Base-by-base conservation (phyloP, 2,888 invertebrate genomes). In the Boloria selene region DNA sequence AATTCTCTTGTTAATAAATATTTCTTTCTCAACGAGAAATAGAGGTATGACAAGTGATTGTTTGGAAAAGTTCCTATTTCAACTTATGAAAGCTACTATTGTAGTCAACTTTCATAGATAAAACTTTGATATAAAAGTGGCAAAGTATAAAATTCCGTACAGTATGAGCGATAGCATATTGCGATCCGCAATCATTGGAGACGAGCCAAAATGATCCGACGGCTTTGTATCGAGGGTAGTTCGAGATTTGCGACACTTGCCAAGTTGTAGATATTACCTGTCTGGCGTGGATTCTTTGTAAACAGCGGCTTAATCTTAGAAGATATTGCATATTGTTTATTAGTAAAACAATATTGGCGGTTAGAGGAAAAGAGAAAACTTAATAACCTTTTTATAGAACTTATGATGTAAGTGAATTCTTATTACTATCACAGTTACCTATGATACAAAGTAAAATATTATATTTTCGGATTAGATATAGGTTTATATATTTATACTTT, bases 121-220 rank as follows among this genome's bases (percentile, higher is more conserved):
- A 3, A 49, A 49, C 5, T 16, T 49, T 6, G 51, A 51, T 42
- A 49, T 6, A 61, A 44, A 22, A n/a, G 42, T 53, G 18, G 45
- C 52, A 49, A 59, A 18, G 49, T 47, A 47, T 18, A 50, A 64
- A 58, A 55, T 63, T 42, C 61, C 53, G 50, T 67, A 50, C 45
- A 49, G 59, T 50, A 49, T 45, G 50, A 67, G 50, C 63, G 63
- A 45, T 64, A 51, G 64, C 58, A 58, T 61, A 67, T 62, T 62
- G 66, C 58, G 65, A 71, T 65, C 65, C 63, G 64, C 67, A 69
- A 72, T 70, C 69, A 67, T 66, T 73, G 73, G 73, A 73, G 52
- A 51, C 59, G 54, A 56, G 70, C 71, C 71, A 72, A 64, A 67
- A 64, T 60, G 69, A 61, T 68, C 64, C 60, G 51, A 51, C 47